phyloP scores from a whole-genome alignment of 2,113 vertebrate species.

The Pampusana beccarii region DNA sequence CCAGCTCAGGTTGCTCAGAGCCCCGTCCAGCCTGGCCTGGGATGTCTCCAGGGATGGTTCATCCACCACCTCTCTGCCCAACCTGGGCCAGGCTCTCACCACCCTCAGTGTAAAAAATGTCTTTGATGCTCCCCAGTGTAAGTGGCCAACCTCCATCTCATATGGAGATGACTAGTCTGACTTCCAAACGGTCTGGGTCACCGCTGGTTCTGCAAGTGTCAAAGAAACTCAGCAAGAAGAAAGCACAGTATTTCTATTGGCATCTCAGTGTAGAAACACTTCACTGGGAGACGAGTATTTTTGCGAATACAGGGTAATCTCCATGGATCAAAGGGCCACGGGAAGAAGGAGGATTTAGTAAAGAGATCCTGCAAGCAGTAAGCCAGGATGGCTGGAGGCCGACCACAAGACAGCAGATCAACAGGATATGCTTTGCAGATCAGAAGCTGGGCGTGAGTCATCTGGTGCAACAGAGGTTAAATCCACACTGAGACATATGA shows the following conservation, averaged over 20 bases:
- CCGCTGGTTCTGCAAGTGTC: accelerated
- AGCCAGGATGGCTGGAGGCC: background rate
- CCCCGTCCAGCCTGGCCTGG: too few species aligned
- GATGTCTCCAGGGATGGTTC: too few species aligned
- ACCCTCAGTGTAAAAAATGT: too few species aligned
- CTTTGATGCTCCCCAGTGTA: background rate
- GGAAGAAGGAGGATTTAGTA: background rate
- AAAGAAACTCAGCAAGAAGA: background rate
- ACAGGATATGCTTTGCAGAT: background rate
- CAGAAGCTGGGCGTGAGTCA: background rate
- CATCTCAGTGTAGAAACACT: background rate
- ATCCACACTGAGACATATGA: background rate
- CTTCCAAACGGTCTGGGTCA: background rate
- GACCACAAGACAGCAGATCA: background rate
- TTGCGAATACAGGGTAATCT: background rate
- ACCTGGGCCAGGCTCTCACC: too few species aligned
- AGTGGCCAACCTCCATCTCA: background rate
- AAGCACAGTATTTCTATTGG: background rate
- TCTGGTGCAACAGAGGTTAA: background rate
- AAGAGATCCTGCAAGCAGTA: background rate
- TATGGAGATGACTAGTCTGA: background rate
- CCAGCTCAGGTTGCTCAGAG: too few species aligned
- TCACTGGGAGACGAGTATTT: background rate
- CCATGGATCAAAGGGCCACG: accelerated
- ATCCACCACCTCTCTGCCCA: too few species aligned